Base-by-base conservation (phyloP, 2,888 invertebrate species). In the Stenchaetothrips biformis region DNA sequence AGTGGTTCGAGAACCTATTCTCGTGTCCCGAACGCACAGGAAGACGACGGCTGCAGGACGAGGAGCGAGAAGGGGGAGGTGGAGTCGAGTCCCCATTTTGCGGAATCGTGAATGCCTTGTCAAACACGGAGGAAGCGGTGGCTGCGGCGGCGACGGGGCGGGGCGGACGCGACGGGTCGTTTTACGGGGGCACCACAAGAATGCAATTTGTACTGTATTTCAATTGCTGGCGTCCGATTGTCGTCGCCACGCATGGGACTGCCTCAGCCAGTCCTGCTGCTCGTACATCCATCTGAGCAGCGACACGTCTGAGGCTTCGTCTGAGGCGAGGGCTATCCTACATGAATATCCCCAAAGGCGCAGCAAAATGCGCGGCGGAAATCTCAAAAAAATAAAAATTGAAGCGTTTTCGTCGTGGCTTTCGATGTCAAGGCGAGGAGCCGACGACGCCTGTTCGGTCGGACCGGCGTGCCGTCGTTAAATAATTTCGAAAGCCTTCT, bases 21-120 rank as follows among this genome's bases (percentile, higher is more conserved):
- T 37, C 37, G 37, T 37, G 37, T 37, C 37, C 37, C 37, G 37
- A 37, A 37, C 37, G 4, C 37, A 37, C 37, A 37, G 37, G 37
- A 37, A 37, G 37, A 37, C 37, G 37, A 4, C 37, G 37, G 37
- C 37, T 37, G 6, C 25, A n/a, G 67, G 67, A 25, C n/a, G 67
- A n/a, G 21, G n/a, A 67, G 67, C 21, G 4, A 6, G 21, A 4
- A 21, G 21, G n/a, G 6, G 67, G 67, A 67, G 62, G 62, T 1
- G 67, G 67, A 21, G 25, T 11, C 21, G 25, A 74, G 67, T 74
- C 67, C 67, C 67, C 67, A 74, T 74, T 74, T 74, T 74, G 67
- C 67, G 25, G 67, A 74, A 74, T 74, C 67, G 67, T 74, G 67
- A 74, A 74, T 74, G 67, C 67, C 67, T 74, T 74, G 67, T 74